Percentiles rank a stretch among this genome's conserved stretches.
Conservation (phyloP, 1,140 invertebrate species). For the Fragariocoptes setiger region DNA sequence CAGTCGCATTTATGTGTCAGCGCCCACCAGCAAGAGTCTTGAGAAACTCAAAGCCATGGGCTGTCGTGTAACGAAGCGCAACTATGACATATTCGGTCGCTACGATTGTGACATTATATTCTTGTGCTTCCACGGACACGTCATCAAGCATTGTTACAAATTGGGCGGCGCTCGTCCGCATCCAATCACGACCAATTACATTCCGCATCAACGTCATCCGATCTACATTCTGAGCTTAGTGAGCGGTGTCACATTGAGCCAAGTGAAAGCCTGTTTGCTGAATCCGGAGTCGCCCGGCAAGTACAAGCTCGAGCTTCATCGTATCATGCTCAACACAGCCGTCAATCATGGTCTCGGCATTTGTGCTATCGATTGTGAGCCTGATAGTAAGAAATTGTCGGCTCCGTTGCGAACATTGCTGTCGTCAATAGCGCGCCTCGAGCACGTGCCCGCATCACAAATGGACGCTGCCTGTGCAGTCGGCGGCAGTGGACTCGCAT, state of each 20-base stretch:
- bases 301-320: slow-evolving; percentile 6
- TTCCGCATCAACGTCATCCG: slow-evolving; percentile 6
- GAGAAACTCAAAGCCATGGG: slow-evolving; percentile 4
- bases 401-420: slow-evolving; percentile 5
- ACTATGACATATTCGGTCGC: slow-evolving; percentile 6
- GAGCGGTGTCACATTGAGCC: slow-evolving; percentile 5
- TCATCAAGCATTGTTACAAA: slow-evolving; percentile 5
- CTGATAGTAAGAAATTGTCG: slow-evolving; percentile 4
- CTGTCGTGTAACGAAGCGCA: slow-evolving; percentile 4
- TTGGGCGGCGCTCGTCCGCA: slow-evolving; percentile 1
- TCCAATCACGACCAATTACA: slow-evolving; percentile 6
- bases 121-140: slow-evolving; percentile 4
- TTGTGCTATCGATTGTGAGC: slow-evolving; percentile 6
- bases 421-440: background rate
- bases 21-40: slow-evolving; percentile 4
- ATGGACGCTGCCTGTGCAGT: slow-evolving; percentile 6
- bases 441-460: background rate
- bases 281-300: slow-evolving; percentile 8
- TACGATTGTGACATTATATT: slow-evolving; percentile 7
- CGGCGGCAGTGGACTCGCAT: slow-evolving; percentile 6
- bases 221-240: slow-evolving; percentile 5
- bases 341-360: slow-evolving; percentile 6
- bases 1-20: slow-evolving; percentile 5
- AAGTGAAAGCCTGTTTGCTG: slow-evolving; percentile 1
- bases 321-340: slow-evolving; percentile 5